phyloP scores from a whole-genome alignment of 2,797 vertebrate genomes.

The Syndactyla subalaris region DNA sequence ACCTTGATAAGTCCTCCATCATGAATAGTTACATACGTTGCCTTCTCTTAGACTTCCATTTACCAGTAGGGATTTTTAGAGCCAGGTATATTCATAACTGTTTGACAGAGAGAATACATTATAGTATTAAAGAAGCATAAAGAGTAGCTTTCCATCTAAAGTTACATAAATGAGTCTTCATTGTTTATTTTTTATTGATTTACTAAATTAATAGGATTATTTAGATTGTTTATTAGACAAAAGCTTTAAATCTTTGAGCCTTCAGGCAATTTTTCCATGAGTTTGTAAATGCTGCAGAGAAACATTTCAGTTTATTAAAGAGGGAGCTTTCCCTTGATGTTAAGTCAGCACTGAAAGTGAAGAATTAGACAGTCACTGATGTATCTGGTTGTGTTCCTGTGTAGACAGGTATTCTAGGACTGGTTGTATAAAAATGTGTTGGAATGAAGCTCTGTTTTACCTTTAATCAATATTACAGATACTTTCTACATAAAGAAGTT shows the following conservation, averaged over 20 bases:
- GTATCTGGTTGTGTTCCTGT: not conserved
- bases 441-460: not conserved
- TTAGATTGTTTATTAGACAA: not conserved
- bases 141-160: not conserved
- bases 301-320: not conserved
- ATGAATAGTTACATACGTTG: not conserved
- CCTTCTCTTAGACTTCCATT: not conserved
- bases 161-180: not conserved
- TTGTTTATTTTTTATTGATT: not conserved
- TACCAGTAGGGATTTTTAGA: not conserved
- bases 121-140: not conserved
- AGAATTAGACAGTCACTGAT: not conserved
- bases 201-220: not conserved
- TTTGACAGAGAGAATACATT: not conserved
- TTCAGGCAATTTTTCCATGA: not conserved
- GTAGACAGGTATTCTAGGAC: not conserved
- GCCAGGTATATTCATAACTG: not conserved
- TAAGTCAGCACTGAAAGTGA: not conserved
- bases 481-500: not conserved
- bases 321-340: not conserved
- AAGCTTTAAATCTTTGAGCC: not conserved
- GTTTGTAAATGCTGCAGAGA: not conserved
- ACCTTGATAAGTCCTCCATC: not conserved
- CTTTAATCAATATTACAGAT: not conserved
- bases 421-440: not conserved